Conservation (phyloP, 2,888 invertebrate species). For the Chrysolina americana region DNA sequence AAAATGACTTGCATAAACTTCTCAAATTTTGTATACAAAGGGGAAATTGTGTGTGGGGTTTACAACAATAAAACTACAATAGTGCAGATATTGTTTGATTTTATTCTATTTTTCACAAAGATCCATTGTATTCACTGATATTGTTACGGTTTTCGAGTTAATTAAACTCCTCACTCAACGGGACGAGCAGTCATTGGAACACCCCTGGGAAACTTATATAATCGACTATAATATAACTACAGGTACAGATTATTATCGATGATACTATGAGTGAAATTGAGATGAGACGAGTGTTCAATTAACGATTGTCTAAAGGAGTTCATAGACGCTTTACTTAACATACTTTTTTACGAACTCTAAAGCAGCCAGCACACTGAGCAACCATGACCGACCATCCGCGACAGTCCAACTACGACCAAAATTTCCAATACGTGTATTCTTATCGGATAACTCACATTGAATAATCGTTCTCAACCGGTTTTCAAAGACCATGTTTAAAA, state of each 20-base stretch:
- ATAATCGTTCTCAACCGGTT: too few species aligned
- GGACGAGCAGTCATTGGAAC: constrained; percentile 21
- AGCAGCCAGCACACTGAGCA: too few species aligned
- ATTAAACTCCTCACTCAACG: constrained; percentile 31
- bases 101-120: constrained; percentile 34
- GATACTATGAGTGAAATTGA: background rate
- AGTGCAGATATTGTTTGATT: constrained; percentile 31
- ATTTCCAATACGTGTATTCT: too few species aligned
- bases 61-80: constrained; percentile 32
- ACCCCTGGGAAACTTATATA: constrained; percentile 18
- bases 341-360: too few species aligned
- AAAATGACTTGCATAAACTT: constrained; percentile 37
- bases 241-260: background rate
- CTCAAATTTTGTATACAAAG: constrained; percentile 14
- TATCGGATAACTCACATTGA: too few species aligned
- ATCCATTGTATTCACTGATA: constrained; percentile 33
- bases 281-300: too few species aligned
- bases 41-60: constrained; percentile 31
- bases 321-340: too few species aligned
- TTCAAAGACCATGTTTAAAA: too few species aligned
- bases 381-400: too few species aligned
- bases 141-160: constrained; percentile 39
- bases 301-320: too few species aligned
- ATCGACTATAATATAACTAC: too few species aligned
- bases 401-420: too few species aligned